These are phyloP conservation scores for Iguana delicatissima DNA, from an alignment of 2,797 vertebrate species.

Conservation along the genomic window DNA sequence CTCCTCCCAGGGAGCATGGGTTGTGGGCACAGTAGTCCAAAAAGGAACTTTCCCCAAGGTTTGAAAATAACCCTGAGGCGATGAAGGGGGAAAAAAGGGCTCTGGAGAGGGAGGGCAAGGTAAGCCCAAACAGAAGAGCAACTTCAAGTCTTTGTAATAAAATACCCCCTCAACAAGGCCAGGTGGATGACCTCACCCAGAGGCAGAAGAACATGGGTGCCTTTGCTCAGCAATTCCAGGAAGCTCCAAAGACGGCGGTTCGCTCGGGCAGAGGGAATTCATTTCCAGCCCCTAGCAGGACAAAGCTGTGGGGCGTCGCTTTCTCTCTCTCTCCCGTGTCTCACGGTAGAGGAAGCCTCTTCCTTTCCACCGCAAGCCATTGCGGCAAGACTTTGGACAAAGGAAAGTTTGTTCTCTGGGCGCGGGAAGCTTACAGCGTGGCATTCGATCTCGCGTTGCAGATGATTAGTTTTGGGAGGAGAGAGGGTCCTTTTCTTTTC, in stretches of 20 bases:
- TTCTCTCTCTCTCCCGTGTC: not conserved
- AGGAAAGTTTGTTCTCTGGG: not conserved
- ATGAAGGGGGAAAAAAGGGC: not conserved
- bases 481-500: not conserved
- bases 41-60: too few relatives aligned
- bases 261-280: not conserved
- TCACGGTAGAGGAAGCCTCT: not conserved
- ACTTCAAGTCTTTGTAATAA: slow-evolving; percentile 4
- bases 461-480: slow-evolving; percentile 2
- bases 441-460: not conserved
- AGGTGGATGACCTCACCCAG: not conserved
- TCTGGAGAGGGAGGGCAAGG: not conserved
- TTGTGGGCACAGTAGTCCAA: too few relatives aligned
- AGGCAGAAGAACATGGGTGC: not conserved
- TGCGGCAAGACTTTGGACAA: slow-evolving; percentile 26
- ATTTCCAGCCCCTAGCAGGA: not conserved
- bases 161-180: not conserved
- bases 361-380: not conserved
- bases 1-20: too few relatives aligned
- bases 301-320: not conserved
- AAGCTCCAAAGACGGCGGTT: not conserved
- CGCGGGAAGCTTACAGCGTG: not conserved
- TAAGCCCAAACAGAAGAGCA: not conserved
- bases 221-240: not conserved
- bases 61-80: not conserved